Conservation (phyloP, 2,888 invertebrate species). For the Amphimallon solstitiale region DNA sequence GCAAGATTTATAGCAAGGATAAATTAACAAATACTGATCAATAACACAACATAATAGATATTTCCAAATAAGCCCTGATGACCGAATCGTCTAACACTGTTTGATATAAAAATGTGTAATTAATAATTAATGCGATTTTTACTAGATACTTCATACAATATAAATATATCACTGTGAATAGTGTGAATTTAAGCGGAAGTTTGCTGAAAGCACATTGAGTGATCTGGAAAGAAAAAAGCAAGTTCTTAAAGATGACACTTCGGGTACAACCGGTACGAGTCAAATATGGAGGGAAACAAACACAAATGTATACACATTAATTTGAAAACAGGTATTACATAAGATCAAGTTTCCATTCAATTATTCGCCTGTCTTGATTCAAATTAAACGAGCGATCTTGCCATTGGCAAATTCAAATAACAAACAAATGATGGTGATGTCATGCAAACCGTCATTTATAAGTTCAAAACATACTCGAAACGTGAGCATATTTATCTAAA, state of each 20-base stretch:
- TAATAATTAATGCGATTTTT: too few species aligned
- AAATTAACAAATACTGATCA: too few species aligned
- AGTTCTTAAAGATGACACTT: slow-evolving; percentile 6
- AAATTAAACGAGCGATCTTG: slow-evolving; percentile 25
- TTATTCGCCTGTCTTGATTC: slow-evolving; percentile 27
- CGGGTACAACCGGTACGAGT: not conserved
- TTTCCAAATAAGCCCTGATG: too few species aligned
- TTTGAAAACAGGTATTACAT: slow-evolving; percentile 29
- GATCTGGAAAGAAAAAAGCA: not conserved
- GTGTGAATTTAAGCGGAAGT: slow-evolving; percentile 1
- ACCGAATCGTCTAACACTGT: too few species aligned
- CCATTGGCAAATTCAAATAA: slow-evolving; percentile 34
- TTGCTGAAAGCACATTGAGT: not conserved
- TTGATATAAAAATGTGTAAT: too few species aligned
- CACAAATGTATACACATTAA: slow-evolving; percentile 22
- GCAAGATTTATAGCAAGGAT: too few species aligned
- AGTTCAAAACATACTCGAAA: slow-evolving; percentile 10
- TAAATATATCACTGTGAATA: too few species aligned
- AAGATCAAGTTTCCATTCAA: slow-evolving; percentile 33
- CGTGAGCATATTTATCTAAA: not conserved
- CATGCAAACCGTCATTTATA: slow-evolving; percentile 29
- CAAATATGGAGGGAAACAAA: slow-evolving; percentile 21
- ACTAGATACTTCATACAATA: too few species aligned
- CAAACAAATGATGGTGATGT: slow-evolving; percentile 29
- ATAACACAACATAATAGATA: too few species aligned